Conservation (phyloP, 92 coral and sea anemone genomes). For the Anthopleura xanthogrammica region DNA sequence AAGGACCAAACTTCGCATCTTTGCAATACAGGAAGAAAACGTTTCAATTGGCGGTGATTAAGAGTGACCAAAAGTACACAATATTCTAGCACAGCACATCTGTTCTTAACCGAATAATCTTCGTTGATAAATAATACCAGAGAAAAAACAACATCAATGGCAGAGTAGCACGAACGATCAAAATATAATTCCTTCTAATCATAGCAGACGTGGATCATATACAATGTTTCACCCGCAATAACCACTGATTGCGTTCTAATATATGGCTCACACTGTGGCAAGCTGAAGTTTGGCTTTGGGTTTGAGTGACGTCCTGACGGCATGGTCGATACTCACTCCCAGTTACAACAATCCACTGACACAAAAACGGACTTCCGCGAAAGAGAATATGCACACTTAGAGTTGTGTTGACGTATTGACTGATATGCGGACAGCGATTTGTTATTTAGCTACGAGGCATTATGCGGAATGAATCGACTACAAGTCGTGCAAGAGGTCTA, state of each 20-base stretch:
- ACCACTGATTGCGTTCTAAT: background rate
- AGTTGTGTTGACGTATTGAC: constrained; percentile 27
- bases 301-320: background rate
- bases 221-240: background rate
- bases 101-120: background rate
- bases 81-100: background rate
- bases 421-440: background rate
- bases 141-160: background rate
- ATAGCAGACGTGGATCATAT: background rate
- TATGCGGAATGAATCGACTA: background rate
- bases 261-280: background rate
- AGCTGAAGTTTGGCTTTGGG: background rate
- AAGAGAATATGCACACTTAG: constrained; percentile 8
- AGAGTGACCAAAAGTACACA: background rate
- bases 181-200: background rate
- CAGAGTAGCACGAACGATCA: background rate
- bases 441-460: background rate
- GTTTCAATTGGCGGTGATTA: background rate
- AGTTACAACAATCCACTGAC: background rate
- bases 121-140: background rate
- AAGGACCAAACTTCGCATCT: background rate
- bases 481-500: background rate
- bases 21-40: background rate
- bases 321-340: background rate
- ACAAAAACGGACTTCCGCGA: constrained; percentile 4